phyloP scores from a whole-genome alignment of 2,113 vertebrate genomes.

The Epinephelus cyanopodus region DNA sequence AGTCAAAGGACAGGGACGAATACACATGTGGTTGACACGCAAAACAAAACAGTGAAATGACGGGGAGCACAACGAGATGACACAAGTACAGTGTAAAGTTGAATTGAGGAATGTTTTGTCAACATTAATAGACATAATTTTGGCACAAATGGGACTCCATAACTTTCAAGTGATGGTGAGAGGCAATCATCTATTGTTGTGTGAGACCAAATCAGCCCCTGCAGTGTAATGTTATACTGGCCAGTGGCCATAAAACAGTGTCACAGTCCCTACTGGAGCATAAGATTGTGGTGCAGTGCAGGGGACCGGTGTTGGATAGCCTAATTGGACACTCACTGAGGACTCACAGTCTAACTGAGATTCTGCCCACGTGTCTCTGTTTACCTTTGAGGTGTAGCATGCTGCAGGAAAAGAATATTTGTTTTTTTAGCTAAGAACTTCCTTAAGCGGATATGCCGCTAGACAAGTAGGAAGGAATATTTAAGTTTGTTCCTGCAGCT shows the following conservation, averaged over 20 bases:
- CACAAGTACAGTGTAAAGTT: too few species aligned
- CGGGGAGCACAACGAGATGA: too few species aligned
- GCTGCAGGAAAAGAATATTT: neutral
- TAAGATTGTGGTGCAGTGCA: conserved; percentile 34
- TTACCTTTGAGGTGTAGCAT: neutral
- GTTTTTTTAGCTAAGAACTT: neutral
- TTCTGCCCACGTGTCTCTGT: neutral
- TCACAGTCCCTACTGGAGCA: neutral
- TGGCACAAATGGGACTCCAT: neutral
- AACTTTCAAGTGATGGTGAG: neutral
- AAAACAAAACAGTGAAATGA: too few species aligned
- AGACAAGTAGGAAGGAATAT: neutral
- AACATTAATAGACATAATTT: too few species aligned
- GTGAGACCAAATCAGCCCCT: neutral
- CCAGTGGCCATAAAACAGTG: neutral
- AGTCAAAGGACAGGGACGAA: too few species aligned
- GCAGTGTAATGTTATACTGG: neutral
- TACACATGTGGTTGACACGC: too few species aligned
- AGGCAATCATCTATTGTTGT: neutral
- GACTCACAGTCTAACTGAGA: neutral
- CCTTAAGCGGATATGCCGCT: neutral
- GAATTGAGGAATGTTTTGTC: too few species aligned
- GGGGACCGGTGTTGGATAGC: conserved; percentile 10
- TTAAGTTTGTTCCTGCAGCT: neutral
- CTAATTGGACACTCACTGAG: neutral